Conservation (phyloP, 2,113 vertebrate species). For the Tyto alba region DNA sequence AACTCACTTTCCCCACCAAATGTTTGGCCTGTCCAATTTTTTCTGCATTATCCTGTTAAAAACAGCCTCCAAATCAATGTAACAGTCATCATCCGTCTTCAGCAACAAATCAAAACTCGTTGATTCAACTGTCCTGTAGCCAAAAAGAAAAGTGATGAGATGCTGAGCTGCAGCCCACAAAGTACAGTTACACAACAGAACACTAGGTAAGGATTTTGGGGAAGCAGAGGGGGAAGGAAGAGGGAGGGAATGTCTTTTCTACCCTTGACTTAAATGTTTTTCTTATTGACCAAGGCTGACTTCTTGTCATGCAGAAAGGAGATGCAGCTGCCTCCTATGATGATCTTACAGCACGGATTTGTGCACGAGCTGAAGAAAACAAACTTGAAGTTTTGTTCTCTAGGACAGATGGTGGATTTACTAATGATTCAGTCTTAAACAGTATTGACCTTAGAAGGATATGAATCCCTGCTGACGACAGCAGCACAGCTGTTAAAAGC, state of each 20-base stretch:
- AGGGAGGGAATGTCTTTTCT: background rate
- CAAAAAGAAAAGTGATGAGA: background rate
- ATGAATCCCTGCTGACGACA: background rate
- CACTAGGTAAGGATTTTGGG: background rate
- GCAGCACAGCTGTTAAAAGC: slow-evolving; percentile 5
- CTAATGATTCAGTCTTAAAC: background rate
- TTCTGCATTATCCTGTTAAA: slow-evolving; percentile 85
- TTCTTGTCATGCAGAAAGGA: background rate
- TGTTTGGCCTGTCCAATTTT: slow-evolving; percentile 79
- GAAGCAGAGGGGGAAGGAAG: background rate
- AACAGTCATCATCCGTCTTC: slow-evolving; percentile 98
- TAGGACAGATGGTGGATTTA: slow-evolving; percentile 3
- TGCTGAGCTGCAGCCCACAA: background rate
- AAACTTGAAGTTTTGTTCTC: background rate
- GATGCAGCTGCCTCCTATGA: background rate
- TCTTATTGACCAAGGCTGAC: background rate
- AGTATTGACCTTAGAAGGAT: background rate
- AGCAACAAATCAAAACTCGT: slow-evolving; percentile 86
- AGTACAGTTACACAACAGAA: background rate
- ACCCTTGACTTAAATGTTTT: background rate
- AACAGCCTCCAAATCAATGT: slow-evolving; percentile 88
- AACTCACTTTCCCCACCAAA: slow-evolving; percentile 99
- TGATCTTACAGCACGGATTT: background rate
- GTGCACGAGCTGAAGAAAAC: background rate
- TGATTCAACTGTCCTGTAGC: slow-evolving; percentile 84